Percentiles rank a stretch among this genome's conserved stretches.
Evolutionary conservation across 2,888 invertebrate species (phyloP).

Genomic region (Andrena marginata): DNA sequence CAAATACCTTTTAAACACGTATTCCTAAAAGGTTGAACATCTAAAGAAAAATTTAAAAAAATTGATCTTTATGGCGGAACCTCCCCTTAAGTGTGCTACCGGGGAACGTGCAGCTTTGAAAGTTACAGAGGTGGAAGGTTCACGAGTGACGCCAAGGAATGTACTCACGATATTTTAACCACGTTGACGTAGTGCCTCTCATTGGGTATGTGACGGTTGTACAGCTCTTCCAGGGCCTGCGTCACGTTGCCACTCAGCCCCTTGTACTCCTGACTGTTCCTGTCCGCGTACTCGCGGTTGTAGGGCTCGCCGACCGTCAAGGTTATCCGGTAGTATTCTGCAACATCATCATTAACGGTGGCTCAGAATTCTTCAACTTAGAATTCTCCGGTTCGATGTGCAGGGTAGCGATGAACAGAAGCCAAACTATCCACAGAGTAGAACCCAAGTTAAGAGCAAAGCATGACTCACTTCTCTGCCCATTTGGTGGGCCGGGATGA

Average conservation of each 20-base stretch:
- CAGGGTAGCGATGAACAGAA: background rate
- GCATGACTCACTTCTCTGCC: slow-evolving; percentile 58
- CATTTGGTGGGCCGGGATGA: slow-evolving; percentile 11
- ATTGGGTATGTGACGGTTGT: slow-evolving; percentile 78
- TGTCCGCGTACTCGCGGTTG: slow-evolving; percentile 86
- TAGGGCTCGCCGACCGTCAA: slow-evolving; percentile 89
- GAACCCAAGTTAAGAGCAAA: background rate
- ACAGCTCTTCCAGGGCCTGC: slow-evolving; percentile 87
- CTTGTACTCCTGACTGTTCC: slow-evolving; percentile 87
- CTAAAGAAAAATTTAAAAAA: no score
- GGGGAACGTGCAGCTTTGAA: no score
- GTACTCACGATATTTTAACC: slow-evolving; percentile 90
- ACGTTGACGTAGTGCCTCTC: slow-evolving; percentile 86
- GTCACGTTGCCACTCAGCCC: slow-evolving; percentile 87
- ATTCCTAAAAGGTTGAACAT: no score
- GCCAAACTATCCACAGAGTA: background rate
- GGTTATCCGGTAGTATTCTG: slow-evolving; percentile 86
- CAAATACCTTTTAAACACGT: no score
- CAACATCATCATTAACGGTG: slow-evolving; percentile 36
- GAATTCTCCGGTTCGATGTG: no score
- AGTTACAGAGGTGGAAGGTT: no score
- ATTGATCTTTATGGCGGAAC: no score
- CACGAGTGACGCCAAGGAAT: background rate
- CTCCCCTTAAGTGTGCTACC: no score
- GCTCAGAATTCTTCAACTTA: background rate